Evolutionary conservation across 2,888 invertebrate species (phyloP), one percentile per base, ranked within the genome.

Genomic region (Chaitophorus viminalis): DNA sequence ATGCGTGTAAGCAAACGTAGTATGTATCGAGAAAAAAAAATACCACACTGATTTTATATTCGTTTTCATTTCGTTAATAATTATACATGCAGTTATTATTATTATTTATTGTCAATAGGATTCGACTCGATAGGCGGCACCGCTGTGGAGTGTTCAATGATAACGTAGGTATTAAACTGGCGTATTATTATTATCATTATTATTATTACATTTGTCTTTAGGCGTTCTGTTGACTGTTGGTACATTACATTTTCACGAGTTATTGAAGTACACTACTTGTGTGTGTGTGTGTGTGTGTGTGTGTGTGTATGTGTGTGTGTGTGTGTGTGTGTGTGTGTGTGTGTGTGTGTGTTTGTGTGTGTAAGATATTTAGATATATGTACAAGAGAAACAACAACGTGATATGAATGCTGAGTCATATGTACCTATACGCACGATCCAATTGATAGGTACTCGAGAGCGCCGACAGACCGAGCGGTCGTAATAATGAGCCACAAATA

Each of bases 181-280:
- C 79, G 33, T 54, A 54, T 54, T 77, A 77, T 52, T 77, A 29
- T 46, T 76, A 52, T 60, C 33, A 54, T 54, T 77, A 77, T 52
- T 77, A 29, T 46, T 76, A 52, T 60, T 60, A 78, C 78, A 21
- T 79, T 79, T 79, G 79, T 79, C 79, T 79, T 39, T 39, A 39
- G 79, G 79, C 79, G 36, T 79, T 79, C 65, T 65, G 39, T 9
- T 46, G 46, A 46, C 46, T 9, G 46, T 9, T 46, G 46, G 46
- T 46, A 25, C 33, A 54, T 78, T 54, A 31, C 2, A 9, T 78
- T 79, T 65, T 79, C 79, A 79, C 79, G 79, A 79, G 54, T 79
- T 79, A 65, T 60, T 79, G 65, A 18, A 65, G 65, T 39, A 29
- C 39, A 29, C 25, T 18, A n/a, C n/a, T 31, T 54, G 21, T 54